Percentiles rank a stretch among this genome's conserved stretches.
Evolutionary conservation across 2,888 invertebrate species (phyloP).

Genomic region (Bellardia bayeri): DNA sequence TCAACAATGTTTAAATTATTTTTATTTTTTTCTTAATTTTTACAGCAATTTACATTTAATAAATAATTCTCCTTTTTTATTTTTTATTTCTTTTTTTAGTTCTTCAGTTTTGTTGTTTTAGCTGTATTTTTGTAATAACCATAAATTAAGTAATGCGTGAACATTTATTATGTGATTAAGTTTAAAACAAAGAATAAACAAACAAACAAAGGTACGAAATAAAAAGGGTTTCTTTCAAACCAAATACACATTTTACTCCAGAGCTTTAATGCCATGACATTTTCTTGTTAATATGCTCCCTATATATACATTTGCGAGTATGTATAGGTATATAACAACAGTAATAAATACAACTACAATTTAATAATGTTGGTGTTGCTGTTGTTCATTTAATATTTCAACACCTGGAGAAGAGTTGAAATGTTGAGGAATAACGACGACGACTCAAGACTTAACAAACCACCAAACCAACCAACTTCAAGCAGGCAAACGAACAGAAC

Average conservation of each 20-base stretch:
- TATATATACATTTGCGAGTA: neutral
- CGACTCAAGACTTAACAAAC: conserved; percentile 44
- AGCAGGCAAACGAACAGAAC: conserved; percentile 21
- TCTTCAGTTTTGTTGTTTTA: neutral
- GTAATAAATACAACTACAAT: conserved; percentile 32
- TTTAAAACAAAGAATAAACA: conserved; percentile 75
- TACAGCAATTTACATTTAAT: neutral
- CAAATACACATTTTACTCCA: neutral
- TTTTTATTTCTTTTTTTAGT: neutral
- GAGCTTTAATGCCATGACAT: conserved; percentile 8
- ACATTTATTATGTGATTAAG: conserved; percentile 83
- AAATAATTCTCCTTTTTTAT: neutral
- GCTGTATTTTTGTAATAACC: conserved; percentile 57
- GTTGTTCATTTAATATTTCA: conserved; percentile 59
- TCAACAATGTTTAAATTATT: neutral
- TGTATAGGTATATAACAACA: neutral
- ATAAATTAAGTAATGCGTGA: conserved; percentile 81
- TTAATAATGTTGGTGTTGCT: conserved; percentile 8
- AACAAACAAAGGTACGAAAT: conserved; percentile 1
- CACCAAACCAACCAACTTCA: conserved; percentile 31
- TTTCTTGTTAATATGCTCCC: neutral
- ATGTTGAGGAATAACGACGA: conserved; percentile 18
- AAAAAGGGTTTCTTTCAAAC: conserved; percentile 27
- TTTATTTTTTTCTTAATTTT: neutral
- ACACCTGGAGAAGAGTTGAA: conserved; percentile 45